Percentiles rank a stretch among this genome's conserved stretches.
These are phyloP conservation scores for Trichonephila inaurata DNA, from an alignment of 1,140 invertebrate genomes.

Conservation along the genomic window DNA sequence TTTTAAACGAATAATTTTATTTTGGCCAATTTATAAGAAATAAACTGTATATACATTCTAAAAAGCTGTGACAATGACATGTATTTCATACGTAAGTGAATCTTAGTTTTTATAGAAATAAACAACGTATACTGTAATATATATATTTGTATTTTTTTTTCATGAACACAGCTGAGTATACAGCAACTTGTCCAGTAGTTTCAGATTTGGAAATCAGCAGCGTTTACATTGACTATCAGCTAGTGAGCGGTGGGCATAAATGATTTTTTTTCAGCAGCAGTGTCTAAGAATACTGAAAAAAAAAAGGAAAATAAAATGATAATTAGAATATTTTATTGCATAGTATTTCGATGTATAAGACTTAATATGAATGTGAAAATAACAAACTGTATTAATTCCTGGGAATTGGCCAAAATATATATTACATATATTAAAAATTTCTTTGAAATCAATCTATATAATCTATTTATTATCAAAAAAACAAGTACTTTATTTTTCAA, in stretches of 20 bases:
- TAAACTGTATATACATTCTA: slow-evolving; percentile 5
- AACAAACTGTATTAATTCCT: neutral
- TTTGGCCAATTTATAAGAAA: slow-evolving; percentile 7
- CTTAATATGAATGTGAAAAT: neutral
- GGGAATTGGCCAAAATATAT: too few species aligned
- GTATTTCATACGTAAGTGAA: neutral
- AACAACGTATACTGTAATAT: slow-evolving; percentile 3
- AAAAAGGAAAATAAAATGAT: neutral
- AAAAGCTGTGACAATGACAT: slow-evolving; percentile 35
- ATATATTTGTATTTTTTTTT: slow-evolving; percentile 1
- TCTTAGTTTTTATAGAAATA: neutral
- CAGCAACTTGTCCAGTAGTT: neutral
- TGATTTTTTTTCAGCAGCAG: slow-evolving; percentile 24
- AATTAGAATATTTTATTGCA: neutral
- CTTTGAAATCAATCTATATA: too few species aligned
- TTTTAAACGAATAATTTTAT: slow-evolving; percentile 30
- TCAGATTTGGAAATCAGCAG: slow-evolving; percentile 17
- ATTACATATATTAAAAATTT: too few species aligned
- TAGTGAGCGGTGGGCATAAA: slow-evolving; percentile 15
- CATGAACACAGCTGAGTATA: slow-evolving; percentile 21
- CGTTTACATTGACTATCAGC: neutral
- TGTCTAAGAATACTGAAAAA: slow-evolving; percentile 10
- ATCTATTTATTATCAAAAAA: too few species aligned
- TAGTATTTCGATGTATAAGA: too few species aligned
- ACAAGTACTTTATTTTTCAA: too few species aligned